phyloP scores from a whole-genome alignment of 2,113 vertebrate genomes.

The Oreotrochilus melanogaster region DNA sequence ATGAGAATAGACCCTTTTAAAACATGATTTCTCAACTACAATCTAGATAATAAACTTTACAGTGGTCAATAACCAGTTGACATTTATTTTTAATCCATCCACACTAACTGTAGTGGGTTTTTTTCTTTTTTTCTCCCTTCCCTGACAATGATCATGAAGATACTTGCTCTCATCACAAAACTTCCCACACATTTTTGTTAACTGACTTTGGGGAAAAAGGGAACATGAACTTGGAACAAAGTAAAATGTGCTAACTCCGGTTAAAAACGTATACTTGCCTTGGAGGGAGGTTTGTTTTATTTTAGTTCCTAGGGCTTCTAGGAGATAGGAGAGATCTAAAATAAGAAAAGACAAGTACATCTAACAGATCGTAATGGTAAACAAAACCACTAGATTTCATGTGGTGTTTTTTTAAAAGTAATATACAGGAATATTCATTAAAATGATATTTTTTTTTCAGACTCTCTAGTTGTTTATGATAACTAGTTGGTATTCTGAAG shows the following conservation, averaged over 20 bases:
- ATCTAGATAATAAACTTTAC: conserved; percentile 3
- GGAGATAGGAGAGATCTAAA: conserved; percentile 45
- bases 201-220: conserved; percentile 24
- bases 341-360: conserved; percentile 25
- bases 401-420: conserved; percentile 1
- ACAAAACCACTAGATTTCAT: conserved; percentile 21
- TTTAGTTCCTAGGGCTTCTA: conserved; percentile 49
- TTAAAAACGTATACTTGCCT: conserved; percentile 61
- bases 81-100: conserved; percentile 7
- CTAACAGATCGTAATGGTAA: conserved; percentile 27
- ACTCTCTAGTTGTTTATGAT: neutral
- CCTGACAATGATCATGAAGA: neutral
- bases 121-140: neutral
- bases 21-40: neutral
- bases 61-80: neutral
- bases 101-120: neutral
- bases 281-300: conserved; percentile 49
- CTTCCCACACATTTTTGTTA: conserved; percentile 47
- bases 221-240: conserved; percentile 67
- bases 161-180: conserved; percentile 13
- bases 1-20: neutral
- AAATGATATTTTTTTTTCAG: neutral
- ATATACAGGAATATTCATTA: neutral
- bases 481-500: neutral
- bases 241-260: conserved; percentile 55